Base-by-base conservation (phyloP, 2,113 vertebrate genomes). In the Coryphaenoides rupestris region DNA sequence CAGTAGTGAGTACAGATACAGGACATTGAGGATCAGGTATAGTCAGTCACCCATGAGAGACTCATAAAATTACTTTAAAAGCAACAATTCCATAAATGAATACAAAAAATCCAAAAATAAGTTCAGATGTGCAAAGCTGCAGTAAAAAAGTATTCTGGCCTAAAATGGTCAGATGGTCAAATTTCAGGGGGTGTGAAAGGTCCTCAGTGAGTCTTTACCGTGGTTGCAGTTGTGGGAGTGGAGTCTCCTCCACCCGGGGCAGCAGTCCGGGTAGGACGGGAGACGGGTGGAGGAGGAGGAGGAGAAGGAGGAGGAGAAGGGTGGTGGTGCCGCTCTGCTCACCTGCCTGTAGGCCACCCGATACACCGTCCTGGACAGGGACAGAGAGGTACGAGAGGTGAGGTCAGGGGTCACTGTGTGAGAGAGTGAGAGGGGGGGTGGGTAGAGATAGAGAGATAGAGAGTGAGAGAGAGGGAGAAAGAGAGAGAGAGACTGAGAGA, bases 241-340 rank as follows among this genome's bases (percentile, higher is more conserved):
- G 55, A 87, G 6, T 26, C 92, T 86, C 67, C 76, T 75, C 96
- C 95, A 96, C n/a, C 95, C 94, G 0, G 94, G 94, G 65, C 95
- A 96, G 84, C 95, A 98, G 0, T 90, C 72, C 3, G 84, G 89
- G 45, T n/a, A 55, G 0, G 84, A 79, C 66, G 15, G 13, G 33
- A 7, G 33, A 10, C 17, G 47, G 15, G 47, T 79, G 67, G 0
- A 82, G 23, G 12, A 83, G 21, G 0, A 63, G 7, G 33, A 2
- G 0, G 83, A 24, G 12, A 83, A 22, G 0, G 64, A 82, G 23
- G 12, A 83, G 21, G 0, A 63, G 7, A 12, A 2, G 0, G 83
- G 23, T 9, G 83, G 21, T 0, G 64, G 77, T 10, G 24, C 75
- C 0, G 26, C 46, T 66, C 78, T 82, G 33, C 76, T 89, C 19